Conservation (phyloP, 1,140 invertebrate genomes). For the Anastrepha ludens region DNA sequence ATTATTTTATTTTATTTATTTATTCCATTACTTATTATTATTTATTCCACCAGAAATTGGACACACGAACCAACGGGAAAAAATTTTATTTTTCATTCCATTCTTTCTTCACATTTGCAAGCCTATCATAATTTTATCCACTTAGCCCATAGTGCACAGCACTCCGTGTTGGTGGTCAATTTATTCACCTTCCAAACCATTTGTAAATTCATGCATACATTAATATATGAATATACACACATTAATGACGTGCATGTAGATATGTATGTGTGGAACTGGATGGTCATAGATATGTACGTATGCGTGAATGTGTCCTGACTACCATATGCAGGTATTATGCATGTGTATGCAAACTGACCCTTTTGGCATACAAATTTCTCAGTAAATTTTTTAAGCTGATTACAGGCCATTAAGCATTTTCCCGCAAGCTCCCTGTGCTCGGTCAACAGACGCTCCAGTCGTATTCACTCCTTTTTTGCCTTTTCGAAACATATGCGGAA, state of each 20-base stretch:
- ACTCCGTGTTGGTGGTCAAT: neutral
- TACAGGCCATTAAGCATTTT: slow-evolving; percentile 49
- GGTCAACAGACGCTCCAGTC: slow-evolving; percentile 20
- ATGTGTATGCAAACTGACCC: neutral
- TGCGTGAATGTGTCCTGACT: neutral
- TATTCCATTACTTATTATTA: too few species aligned
- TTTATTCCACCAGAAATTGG: too few species aligned
- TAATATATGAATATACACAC: too few species aligned
- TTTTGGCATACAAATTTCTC: slow-evolving; percentile 46
- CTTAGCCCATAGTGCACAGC: too few species aligned
- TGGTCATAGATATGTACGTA: neutral
- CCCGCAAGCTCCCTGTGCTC: slow-evolving; percentile 9
- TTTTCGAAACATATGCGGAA: slow-evolving; percentile 13
- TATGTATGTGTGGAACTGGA: neutral
- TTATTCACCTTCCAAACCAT: neutral
- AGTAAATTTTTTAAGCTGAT: slow-evolving; percentile 52
- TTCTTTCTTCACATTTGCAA: too few species aligned
- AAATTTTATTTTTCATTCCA: too few species aligned
- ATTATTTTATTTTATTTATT: too few species aligned
- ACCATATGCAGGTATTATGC: neutral
- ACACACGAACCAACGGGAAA: too few species aligned
- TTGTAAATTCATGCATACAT: too few species aligned
- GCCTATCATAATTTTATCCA: too few species aligned
- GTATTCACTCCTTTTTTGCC: slow-evolving; percentile 36
- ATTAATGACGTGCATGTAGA: neutral